A percentile compares a stretch with the other conserved stretches of the same genome.
These are phyloP conservation scores for Macrostomum lignano DNA, from an alignment of 1,140 invertebrate genomes.

Conservation along the genomic window DNA sequence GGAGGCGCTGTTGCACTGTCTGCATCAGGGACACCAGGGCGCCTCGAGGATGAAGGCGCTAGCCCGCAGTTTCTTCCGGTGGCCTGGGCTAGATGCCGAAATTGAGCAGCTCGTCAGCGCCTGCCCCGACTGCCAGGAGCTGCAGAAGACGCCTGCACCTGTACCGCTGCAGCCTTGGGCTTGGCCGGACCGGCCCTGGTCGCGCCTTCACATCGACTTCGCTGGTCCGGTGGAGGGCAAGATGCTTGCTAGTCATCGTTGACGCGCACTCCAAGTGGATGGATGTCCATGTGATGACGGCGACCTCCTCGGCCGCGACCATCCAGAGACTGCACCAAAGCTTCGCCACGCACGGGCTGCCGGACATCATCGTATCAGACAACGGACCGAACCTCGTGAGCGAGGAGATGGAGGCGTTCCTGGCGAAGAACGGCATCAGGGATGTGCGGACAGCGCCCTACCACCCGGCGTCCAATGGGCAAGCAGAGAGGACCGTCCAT, in stretches of 20 bases:
- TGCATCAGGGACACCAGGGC: too few species aligned
- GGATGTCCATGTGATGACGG: constrained; percentile 22
- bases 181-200: constrained; percentile 18
- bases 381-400: constrained; percentile 10
- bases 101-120: too few species aligned
- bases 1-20: too few species aligned
- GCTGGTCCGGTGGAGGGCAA: constrained; percentile 16
- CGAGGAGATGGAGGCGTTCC: too few species aligned
- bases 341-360: constrained; percentile 10
- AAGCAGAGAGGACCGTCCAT: too few species aligned
- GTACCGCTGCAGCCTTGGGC: constrained; percentile 13
- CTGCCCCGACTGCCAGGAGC: too few species aligned
- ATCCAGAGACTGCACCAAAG: constrained; percentile 9
- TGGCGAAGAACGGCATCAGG: too few species aligned
- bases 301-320: constrained; percentile 6
- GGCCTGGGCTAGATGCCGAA: too few species aligned
- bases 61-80: too few species aligned
- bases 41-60: too few species aligned
- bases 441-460: too few species aligned
- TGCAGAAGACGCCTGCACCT: constrained; percentile 9
- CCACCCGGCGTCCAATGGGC: too few species aligned
- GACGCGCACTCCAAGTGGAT: constrained; percentile 28
- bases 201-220: constrained; percentile 28
- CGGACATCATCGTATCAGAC: constrained; percentile 10
- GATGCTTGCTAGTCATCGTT: constrained; percentile 22